Evolutionary conservation across 92 coral and sea anemone genomes (phyloP).

Genomic region (Siderastrea radians): DNA sequence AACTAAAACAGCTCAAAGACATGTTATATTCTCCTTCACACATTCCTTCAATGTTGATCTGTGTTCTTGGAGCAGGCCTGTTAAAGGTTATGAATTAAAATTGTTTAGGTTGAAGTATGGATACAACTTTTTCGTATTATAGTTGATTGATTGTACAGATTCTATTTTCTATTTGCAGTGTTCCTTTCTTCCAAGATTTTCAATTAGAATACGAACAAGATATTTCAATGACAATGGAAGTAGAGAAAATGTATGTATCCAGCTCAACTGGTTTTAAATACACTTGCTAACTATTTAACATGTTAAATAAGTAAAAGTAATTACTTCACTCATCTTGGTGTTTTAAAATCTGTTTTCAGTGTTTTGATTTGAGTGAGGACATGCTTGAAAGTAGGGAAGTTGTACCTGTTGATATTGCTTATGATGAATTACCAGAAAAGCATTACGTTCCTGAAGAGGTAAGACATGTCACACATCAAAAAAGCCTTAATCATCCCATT

Average conservation of each 20-base stretch:
- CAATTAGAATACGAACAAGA: slow-evolving; percentile 92
- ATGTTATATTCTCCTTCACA: too few species aligned
- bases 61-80: too few species aligned
- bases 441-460: slow-evolving; percentile 97
- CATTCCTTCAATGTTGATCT: too few species aligned
- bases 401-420: slow-evolving; percentile 90
- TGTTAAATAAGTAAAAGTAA: too few species aligned
- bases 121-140: too few species aligned
- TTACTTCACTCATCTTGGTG: background rate
- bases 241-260: slow-evolving; percentile 89
- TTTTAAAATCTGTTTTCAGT: slow-evolving; percentile 52
- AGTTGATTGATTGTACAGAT: background rate
- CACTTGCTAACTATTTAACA: background rate
- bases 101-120: too few species aligned
- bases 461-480: background rate
- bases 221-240: slow-evolving; percentile 94
- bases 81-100: too few species aligned
- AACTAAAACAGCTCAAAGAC: too few species aligned
- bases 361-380: slow-evolving; percentile 82
- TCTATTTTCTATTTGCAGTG: slow-evolving; percentile 72
- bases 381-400: slow-evolving; percentile 83
- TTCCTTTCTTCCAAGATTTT: slow-evolving; percentile 96
- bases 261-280: background rate
- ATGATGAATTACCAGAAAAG: slow-evolving; percentile 93
- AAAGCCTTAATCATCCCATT: too few species aligned